phyloP scores from a whole-genome alignment of 2,797 vertebrate species.

The Peromyscus melanophrys region DNA sequence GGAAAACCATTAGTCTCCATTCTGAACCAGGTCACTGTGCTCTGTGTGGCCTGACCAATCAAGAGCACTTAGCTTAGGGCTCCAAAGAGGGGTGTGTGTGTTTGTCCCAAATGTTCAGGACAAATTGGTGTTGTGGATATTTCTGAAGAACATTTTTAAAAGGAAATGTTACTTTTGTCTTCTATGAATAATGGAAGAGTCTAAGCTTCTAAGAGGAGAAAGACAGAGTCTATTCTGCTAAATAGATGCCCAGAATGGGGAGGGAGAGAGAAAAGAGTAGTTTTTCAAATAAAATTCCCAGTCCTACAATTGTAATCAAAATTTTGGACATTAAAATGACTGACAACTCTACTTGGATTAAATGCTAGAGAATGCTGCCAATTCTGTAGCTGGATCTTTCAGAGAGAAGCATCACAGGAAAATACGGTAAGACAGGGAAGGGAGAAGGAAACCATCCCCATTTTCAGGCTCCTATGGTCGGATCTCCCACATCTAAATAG shows the following conservation, averaged over 20 bases:
- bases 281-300: background rate
- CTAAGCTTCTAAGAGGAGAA: constrained; percentile 13
- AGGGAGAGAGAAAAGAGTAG: background rate
- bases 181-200: background rate
- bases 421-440: background rate
- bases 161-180: background rate
- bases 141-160: constrained; percentile 17
- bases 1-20: background rate
- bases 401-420: background rate
- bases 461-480: background rate
- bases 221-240: background rate
- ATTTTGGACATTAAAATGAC: constrained; percentile 33
- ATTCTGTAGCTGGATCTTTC: background rate
- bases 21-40: background rate
- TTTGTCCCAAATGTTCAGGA: background rate
- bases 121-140: background rate
- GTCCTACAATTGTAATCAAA: background rate
- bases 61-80: background rate
- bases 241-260: background rate
- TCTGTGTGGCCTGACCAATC: background rate
- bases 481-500: accelerated
- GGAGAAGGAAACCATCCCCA: accelerated
- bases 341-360: background rate
- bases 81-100: background rate
- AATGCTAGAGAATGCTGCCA: background rate